These are phyloP conservation scores for Philopotamus ludificatus DNA, from an alignment of 1,140 invertebrate genomes.

Conservation along the genomic window DNA sequence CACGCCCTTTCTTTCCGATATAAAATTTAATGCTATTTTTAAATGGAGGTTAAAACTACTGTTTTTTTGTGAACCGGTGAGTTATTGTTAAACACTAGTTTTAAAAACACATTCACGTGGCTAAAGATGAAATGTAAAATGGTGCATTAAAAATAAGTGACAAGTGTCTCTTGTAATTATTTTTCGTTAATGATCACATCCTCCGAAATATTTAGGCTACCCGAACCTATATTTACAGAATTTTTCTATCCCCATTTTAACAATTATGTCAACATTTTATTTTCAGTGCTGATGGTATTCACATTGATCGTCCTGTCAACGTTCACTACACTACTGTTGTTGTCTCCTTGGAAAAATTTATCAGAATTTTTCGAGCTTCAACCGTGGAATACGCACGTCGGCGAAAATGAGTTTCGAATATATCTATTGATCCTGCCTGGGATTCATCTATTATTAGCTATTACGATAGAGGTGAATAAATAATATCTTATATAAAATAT, in stretches of 20 bases:
- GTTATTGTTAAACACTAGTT: too few relatives aligned
- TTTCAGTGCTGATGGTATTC: conserved; percentile 51
- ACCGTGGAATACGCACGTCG: conserved; percentile 41
- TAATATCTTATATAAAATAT: background rate
- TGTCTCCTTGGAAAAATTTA: conserved; percentile 49
- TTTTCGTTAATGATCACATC: background rate
- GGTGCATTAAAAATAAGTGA: too few relatives aligned
- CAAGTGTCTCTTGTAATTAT: too few relatives aligned
- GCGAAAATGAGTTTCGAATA: conserved; percentile 49
- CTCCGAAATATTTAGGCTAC: background rate
- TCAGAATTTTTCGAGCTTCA: conserved; percentile 50
- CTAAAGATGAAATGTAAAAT: too few relatives aligned
- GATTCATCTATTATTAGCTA: conserved; percentile 50
- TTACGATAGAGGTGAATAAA: conserved; percentile 49
- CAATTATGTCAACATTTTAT: background rate
- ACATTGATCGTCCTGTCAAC: conserved; percentile 47
- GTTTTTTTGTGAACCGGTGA: too few relatives aligned
- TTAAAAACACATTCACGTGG: too few relatives aligned
- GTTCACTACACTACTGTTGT: conserved; percentile 47
- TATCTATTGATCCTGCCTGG: conserved; percentile 51
- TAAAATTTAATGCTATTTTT: too few relatives aligned
- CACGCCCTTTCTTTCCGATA: too few relatives aligned
- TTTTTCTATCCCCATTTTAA: background rate
- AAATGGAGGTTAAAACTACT: too few relatives aligned
- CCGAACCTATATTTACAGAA: too few relatives aligned